phyloP scores from a whole-genome alignment of 2,113 vertebrate species.

The Lepisosteus osseus region DNA sequence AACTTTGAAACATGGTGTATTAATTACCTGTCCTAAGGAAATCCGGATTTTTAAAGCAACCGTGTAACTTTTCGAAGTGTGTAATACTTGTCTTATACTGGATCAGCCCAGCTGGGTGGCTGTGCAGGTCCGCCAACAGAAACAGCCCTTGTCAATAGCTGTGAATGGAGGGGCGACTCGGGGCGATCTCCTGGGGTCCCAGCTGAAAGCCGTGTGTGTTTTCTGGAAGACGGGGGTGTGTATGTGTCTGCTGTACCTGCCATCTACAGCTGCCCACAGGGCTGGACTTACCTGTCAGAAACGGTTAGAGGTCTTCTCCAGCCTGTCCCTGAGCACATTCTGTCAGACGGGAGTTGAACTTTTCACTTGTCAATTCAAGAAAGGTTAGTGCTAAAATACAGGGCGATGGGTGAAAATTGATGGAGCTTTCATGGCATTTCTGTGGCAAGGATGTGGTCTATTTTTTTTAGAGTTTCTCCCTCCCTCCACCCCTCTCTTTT shows the following conservation, averaged over 20 bases:
- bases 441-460: constrained; percentile 38
- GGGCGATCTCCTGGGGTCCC: neutral
- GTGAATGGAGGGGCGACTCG: too few relatives aligned
- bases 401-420: constrained; percentile 66
- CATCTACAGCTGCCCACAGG: constrained; percentile 59
- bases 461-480: constrained; percentile 35
- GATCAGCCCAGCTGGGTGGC: too few relatives aligned
- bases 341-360: constrained; percentile 72
- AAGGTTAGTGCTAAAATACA: constrained; percentile 78
- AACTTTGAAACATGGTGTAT: too few relatives aligned
- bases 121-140: too few relatives aligned
- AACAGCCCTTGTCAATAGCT: too few relatives aligned
- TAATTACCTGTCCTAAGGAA: too few relatives aligned
- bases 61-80: too few relatives aligned
- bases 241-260: constrained; percentile 50
- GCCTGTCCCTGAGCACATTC: constrained; percentile 70
- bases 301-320: constrained; percentile 71
- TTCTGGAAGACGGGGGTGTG: constrained; percentile 26
- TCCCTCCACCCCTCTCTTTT: neutral
- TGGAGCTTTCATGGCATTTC: constrained; percentile 57
- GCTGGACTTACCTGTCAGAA: constrained; percentile 81
- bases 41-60: too few relatives aligned
- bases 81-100: too few relatives aligned
- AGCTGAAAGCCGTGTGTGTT: neutral
- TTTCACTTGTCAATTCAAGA: constrained; percentile 82